phyloP scores from a whole-genome alignment of 2,113 vertebrate genomes.

The Syrrhaptes paradoxus region DNA sequence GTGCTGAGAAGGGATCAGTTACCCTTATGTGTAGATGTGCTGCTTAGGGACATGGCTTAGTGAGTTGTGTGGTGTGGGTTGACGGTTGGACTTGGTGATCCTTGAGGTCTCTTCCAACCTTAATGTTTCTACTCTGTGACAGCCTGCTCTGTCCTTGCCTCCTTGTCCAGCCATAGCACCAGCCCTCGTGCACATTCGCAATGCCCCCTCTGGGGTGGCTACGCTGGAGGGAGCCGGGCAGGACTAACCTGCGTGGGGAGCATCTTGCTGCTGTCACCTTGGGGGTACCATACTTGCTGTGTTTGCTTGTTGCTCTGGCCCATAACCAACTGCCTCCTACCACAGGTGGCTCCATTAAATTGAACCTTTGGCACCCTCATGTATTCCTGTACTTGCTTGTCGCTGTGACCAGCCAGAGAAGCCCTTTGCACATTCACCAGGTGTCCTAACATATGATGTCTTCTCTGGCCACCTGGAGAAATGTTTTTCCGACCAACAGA shows the following conservation, averaged over 20 bases:
- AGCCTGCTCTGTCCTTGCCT: neutral
- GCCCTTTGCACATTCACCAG: neutral
- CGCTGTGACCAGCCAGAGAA: neutral
- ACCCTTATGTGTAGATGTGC: too few species aligned
- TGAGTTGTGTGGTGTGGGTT: too few species aligned
- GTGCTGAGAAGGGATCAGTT: neutral
- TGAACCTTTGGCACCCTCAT: neutral
- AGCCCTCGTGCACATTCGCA: rapidly evolving
- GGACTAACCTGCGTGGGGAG: neutral
- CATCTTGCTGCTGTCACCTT: neutral
- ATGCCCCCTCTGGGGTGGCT: rapidly evolving
- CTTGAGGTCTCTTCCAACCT: too few species aligned
- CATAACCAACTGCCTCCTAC: neutral
- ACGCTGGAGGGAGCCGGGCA: neutral
- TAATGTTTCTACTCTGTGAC: too few species aligned
- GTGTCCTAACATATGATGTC: neutral
- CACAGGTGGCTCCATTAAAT: neutral
- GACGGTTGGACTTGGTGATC: too few species aligned
- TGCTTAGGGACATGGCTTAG: too few species aligned
- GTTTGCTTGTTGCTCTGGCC: neutral
- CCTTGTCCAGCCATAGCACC: neutral
- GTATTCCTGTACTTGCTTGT: neutral
- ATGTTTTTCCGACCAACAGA: neutral
- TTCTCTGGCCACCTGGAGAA: neutral
- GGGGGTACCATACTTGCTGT: neutral